Evolutionary conservation across 2,113 vertebrate species (phyloP), one percentile per base, ranked within the genome.

Genomic region (Urocolius indicus): DNA sequence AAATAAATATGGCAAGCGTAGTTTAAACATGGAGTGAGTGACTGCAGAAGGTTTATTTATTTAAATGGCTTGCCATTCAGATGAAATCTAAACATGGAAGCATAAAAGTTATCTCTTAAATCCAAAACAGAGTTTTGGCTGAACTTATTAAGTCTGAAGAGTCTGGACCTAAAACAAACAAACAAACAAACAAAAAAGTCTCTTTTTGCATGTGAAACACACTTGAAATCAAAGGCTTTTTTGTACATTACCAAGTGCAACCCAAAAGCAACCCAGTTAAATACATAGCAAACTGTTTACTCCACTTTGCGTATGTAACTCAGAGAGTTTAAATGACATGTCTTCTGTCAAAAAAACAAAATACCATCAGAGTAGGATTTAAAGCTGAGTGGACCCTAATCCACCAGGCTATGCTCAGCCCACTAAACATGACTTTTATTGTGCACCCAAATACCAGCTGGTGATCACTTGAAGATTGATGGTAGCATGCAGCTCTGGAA

Each of bases 21-120:
- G 75, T 94, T 97, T 97, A 97, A 94, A 94, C 68, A 87, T 3
- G 20, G 54, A 54, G 34, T 86, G 85, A 96, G 78, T 97, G 94
- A 91, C 76, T 95, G 76, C 63, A 75, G 91, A 91, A 95, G 86
- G 34, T 89, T 96, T 97, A 89, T 97, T 97, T 97, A 85, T 95
- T 90, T 68, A 84, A 97, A 94, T 90, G 84, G 5, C 30, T 96
- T 93, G 79, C 36, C 66, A 6, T 88, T 95, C 93, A 95, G 89
- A 78, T 94, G 61, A 96, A 97, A 95, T 93, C 93, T 94, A 97
- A 97, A 83, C 79, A 96, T 79, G 92, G 90, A 92, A 90, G 74
- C 57, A 94, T 77, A 80, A 67, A 87, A 80, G 51, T 91, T 94
- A 79, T 90, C 54, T 96, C 69, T 45, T 57, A 71, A 76, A 89